A percentile compares a stretch with the other conserved stretches of the same genome.
Evolutionary conservation across 2,113 vertebrate species (phyloP).

Genomic region (Anarrhichthys ocellatus): DNA sequence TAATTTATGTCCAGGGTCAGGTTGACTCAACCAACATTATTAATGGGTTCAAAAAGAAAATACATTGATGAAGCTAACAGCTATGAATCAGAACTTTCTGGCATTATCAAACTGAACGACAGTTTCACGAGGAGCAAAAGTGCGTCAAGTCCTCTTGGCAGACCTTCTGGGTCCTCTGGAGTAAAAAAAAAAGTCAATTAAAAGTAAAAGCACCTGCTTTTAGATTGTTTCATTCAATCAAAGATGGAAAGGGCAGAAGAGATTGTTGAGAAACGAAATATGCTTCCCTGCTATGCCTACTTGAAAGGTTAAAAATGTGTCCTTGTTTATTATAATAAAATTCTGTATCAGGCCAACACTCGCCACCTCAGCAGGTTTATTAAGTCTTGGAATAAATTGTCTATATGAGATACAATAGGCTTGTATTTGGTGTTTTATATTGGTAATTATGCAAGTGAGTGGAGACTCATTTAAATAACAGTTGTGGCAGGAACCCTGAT

Average conservation of each 20-base stretch:
- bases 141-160: conserved; percentile 19
- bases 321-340: conserved; percentile 28
- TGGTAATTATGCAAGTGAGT: conserved; percentile 24
- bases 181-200: neutral
- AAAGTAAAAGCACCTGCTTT: conserved; percentile 23
- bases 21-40: neutral
- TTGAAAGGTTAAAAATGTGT: conserved; percentile 26
- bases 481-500: conserved; percentile 29
- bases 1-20: neutral
- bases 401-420: conserved; percentile 1
- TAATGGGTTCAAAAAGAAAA: neutral
- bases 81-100: neutral
- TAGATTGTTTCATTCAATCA: neutral
- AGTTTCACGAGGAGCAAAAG: conserved; percentile 3
- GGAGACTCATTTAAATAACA: conserved; percentile 44
- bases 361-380: conserved; percentile 25
- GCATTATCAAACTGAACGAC: neutral
- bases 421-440: conserved; percentile 22
- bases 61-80: neutral
- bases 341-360: conserved; percentile 9
- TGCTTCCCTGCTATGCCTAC: conserved; percentile 1
- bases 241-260: conserved; percentile 4
- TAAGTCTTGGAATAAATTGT: conserved; percentile 38
- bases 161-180: neutral
- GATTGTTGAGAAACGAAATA: neutral